phyloP scores from a whole-genome alignment of 2,888 invertebrate species.

The Tipula unca region DNA sequence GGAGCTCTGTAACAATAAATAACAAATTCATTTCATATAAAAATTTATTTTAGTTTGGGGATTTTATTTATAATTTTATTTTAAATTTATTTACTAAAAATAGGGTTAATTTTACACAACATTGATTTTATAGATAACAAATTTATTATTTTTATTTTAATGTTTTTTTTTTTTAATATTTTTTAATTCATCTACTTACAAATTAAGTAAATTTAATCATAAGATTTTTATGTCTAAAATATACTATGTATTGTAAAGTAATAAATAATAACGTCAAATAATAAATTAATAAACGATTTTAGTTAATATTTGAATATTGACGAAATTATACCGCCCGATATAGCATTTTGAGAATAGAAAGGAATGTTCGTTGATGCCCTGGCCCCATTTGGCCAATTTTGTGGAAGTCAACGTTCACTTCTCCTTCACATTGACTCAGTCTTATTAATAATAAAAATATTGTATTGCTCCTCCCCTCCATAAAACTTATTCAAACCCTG shows the following conservation, averaged over 20 bases:
- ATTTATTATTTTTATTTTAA: not conserved
- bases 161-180: not conserved
- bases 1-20: not conserved
- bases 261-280: not conserved
- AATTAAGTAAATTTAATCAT: not conserved
- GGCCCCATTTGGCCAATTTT: no score
- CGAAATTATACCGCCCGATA: not conserved
- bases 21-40: not conserved
- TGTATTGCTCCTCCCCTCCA: no score
- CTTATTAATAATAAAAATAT: no score
- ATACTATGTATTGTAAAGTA: no score
- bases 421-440: no score
- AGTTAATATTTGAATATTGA: not conserved
- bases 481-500: no score
- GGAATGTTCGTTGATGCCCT: no score
- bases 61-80: not conserved
- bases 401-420: no score
- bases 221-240: not conserved
- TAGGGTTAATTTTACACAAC: conserved; percentile 1
- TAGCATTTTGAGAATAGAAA: no score
- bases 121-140: not conserved
- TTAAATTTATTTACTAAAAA: not conserved
- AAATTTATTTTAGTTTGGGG: not conserved
- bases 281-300: not conserved
- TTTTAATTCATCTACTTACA: not conserved